Evolutionary conservation across 2,113 vertebrate genomes (phyloP).

Genomic region (Ceyx cyanopectus): DNA sequence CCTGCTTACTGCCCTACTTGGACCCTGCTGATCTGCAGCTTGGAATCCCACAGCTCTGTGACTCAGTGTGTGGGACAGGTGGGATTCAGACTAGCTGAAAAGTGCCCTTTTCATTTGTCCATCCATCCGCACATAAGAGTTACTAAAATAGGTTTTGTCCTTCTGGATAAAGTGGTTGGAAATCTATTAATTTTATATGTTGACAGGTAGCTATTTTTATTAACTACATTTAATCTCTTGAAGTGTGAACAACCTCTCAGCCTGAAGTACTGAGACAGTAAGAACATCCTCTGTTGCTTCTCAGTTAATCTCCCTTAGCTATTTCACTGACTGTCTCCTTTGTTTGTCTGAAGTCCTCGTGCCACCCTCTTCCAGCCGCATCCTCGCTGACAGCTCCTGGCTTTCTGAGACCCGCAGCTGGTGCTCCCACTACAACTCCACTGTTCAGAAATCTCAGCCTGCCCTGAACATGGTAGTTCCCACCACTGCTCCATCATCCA

Average conservation of each 20-base stretch:
- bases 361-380: background rate
- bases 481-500: background rate
- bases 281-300: background rate
- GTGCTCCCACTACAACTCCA: background rate
- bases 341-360: background rate
- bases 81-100: background rate
- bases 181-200: background rate
- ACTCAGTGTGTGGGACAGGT: background rate
- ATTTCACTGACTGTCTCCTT: background rate
- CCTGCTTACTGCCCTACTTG: background rate
- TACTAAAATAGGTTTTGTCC: background rate
- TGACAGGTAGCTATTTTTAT: background rate
- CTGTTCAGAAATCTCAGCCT: background rate
- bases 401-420: background rate
- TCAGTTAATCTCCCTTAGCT: background rate
- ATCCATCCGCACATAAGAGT: fast-evolving
- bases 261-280: background rate
- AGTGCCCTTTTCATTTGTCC: background rate
- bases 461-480: background rate
- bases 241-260: background rate
- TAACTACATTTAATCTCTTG: background rate
- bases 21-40: background rate
- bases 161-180: background rate
- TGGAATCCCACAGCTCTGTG: background rate
- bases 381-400: background rate